phyloP scores from a whole-genome alignment of 1,140 invertebrate species.

The Eumeta japonica region DNA sequence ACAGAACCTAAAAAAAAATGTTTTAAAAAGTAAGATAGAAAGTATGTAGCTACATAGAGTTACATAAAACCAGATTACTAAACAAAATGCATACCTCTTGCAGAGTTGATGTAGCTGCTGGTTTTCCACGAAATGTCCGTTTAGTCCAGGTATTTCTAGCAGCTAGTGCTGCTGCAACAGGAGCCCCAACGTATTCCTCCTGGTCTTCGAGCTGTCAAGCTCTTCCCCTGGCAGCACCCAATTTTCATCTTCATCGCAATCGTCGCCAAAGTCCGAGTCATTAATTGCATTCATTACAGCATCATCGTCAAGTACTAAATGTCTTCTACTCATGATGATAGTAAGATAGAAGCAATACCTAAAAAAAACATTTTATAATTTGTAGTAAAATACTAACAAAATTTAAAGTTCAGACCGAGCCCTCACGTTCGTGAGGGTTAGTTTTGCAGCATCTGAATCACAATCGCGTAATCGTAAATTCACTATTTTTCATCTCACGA shows the following conservation, averaged over 20 bases:
- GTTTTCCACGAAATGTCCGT: slow-evolving; percentile 5
- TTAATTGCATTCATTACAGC: slow-evolving; percentile 5
- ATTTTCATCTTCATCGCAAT: slow-evolving; percentile 6
- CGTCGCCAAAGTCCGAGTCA: slow-evolving; percentile 4
- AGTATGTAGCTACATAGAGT: too few species aligned
- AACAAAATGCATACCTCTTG: slow-evolving; percentile 7
- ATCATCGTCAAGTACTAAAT: slow-evolving; percentile 4
- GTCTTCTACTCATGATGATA: slow-evolving; percentile 2
- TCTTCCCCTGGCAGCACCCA: slow-evolving; percentile 6
- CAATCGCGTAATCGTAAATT: background rate
- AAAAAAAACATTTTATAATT: too few species aligned
- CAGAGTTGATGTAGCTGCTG: slow-evolving; percentile 3
- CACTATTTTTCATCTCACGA: slow-evolving; percentile 1
- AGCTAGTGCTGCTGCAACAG: slow-evolving; percentile 2
- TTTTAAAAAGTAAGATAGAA: slow-evolving; percentile 4
- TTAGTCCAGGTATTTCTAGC: slow-evolving; percentile 6
- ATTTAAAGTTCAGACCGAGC: slow-evolving; percentile 5
- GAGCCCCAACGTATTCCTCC: slow-evolving; percentile 4
- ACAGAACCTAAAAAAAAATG: slow-evolving; percentile 3
- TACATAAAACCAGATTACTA: slow-evolving; percentile 4
- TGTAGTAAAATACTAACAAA: too few species aligned
- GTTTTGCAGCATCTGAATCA: slow-evolving; percentile 2
- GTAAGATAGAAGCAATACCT: slow-evolving; percentile 1
- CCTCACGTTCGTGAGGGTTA: slow-evolving; percentile 5
- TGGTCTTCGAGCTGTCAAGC: slow-evolving; percentile 2